Percentiles rank a stretch among this genome's conserved stretches.
These are phyloP conservation scores for Catagonus wagneri DNA, from an alignment of 2,113 vertebrate species.

Conservation along the genomic window DNA sequence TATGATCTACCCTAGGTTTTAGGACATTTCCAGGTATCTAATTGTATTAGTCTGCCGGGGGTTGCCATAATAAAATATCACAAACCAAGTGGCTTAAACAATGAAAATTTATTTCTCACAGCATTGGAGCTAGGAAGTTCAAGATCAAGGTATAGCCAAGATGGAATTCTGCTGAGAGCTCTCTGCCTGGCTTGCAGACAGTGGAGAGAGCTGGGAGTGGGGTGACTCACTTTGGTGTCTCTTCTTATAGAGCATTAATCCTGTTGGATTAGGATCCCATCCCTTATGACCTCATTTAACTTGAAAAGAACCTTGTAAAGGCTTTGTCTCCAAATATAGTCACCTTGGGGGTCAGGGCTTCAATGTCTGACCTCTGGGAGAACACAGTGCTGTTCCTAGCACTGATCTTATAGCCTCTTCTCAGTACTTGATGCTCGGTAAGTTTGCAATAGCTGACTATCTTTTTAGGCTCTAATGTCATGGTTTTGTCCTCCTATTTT, in stretches of 20 bases:
- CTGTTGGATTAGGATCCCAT: background rate
- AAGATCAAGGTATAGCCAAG: background rate
- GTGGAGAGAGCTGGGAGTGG: background rate
- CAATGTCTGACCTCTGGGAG: background rate
- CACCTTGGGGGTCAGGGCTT: background rate
- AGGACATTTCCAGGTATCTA: background rate
- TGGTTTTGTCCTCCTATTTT: slow-evolving; percentile 1
- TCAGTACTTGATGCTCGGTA: background rate
- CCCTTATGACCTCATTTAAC: background rate
- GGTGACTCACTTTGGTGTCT: background rate
- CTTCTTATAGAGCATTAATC: background rate
- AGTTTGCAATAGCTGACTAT: background rate
- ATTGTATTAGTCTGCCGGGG: background rate
- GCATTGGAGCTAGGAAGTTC: background rate
- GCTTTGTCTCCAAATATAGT: background rate
- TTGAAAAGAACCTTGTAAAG: background rate
- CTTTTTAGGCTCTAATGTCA: background rate
- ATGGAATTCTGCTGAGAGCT: background rate
- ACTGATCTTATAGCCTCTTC: background rate
- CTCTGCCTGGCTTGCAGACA: background rate
- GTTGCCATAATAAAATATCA: background rate
- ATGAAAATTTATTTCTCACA: background rate
- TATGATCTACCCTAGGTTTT: background rate
- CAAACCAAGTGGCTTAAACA: background rate
- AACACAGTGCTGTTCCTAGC: background rate